Evolutionary conservation across 2,113 vertebrate genomes (phyloP), one percentile per base, ranked within the genome.

Genomic region (Cygnus buccinator): DNA sequence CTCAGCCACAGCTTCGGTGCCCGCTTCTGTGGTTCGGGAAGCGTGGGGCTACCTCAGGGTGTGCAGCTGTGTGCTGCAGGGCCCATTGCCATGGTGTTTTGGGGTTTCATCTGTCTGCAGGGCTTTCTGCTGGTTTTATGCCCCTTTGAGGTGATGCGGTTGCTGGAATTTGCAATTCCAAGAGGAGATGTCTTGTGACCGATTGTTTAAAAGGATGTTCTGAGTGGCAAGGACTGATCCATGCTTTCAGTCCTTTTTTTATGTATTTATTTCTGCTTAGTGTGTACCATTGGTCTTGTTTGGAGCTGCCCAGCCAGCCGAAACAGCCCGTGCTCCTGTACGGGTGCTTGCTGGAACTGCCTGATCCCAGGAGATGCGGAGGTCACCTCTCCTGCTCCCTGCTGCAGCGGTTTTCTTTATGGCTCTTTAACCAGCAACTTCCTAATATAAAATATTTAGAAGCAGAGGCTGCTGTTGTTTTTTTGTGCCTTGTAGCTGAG

Each of bases 111-210:
- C 13, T 74, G 33, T 19, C n/a, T 15, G 4, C 28, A 0, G 11
- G 23, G 12, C 3, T 4, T n/a, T 21, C 52, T 7, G 3, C 1
- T 2, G 35, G 46, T 5, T 85, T 25, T 28, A 6, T 46, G 35
- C 6, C 62, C 11, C 31, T 61, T 35, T 0, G 3, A 54, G 62
- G n/a, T 3, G 84, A 33, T 0, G 0, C 1, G 0, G 33, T 15
- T 3, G 0, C 22, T 7, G 39, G 23, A n/a, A 6, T 12, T 17
- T 39, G 74, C 26, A 9, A 1, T 58, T 65, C 62, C 41, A 19
- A 1, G 19, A n/a, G 65, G 82, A 66, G 74, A 6, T 0, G 0
- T 13, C 6, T 0, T 5, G 13, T 46, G 37, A 13, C 17, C 10
- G 67, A 63, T 23, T 37, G 3, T 63, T 16, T 25, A 6, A 26